Evolutionary conservation across 2,888 invertebrate species (phyloP).

Genomic region (Oxytorus armatus): DNA sequence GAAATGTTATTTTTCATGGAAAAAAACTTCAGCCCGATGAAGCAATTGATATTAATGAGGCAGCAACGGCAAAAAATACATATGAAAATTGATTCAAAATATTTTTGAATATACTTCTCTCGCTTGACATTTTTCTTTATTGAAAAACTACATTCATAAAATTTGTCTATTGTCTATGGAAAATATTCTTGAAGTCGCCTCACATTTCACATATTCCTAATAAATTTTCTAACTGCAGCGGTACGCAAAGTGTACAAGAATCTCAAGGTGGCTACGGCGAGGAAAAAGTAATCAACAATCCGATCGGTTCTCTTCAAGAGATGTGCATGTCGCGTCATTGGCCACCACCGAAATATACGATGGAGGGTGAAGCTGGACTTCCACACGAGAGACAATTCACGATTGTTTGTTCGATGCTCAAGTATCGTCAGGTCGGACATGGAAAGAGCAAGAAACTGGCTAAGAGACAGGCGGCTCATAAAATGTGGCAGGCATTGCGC

Average conservation of each 20-base stretch:
- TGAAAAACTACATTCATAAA: too few species aligned
- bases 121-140: too few species aligned
- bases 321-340: conserved; percentile 98
- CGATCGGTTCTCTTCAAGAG: conserved; percentile 97
- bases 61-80: too few species aligned
- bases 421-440: conserved; percentile 93
- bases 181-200: too few species aligned
- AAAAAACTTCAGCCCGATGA: too few species aligned
- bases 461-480: conserved; percentile 97
- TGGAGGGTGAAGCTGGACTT: conserved; percentile 93
- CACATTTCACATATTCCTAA: too few species aligned
- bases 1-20: too few species aligned
- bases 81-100: too few species aligned
- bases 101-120: too few species aligned
- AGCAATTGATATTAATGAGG: too few species aligned
- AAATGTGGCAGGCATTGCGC: conserved; percentile 95
- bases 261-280: conserved; percentile 85
- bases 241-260: conserved; percentile 84
- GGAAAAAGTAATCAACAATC: conserved; percentile 95
- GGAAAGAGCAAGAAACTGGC: conserved; percentile 98
- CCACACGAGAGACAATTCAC: conserved; percentile 98
- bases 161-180: too few species aligned
- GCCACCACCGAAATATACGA: conserved; percentile 97
- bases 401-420: conserved; percentile 95
- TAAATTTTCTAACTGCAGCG: conserved; percentile 59